Evolutionary conservation across 92 coral and sea anemone genomes (phyloP).

Genomic region (Phymanthus crucifer): DNA sequence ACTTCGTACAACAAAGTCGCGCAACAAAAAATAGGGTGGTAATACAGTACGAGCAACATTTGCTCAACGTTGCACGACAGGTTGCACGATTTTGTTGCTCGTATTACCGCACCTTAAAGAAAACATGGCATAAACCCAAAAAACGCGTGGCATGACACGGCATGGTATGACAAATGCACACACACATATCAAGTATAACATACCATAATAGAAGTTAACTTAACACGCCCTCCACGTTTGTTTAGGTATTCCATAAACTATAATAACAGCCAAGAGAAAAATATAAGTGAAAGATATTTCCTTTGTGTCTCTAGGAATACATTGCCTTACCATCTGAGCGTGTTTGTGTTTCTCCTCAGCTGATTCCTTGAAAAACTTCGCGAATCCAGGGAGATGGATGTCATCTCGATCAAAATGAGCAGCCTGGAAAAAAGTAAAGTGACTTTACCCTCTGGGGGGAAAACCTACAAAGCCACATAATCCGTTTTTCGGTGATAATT

Average conservation of each 20-base stretch:
- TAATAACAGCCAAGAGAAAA: neutral
- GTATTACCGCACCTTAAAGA: no score
- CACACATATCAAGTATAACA: slow-evolving; percentile 24
- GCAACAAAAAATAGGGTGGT: no score
- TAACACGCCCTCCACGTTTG: slow-evolving; percentile 82
- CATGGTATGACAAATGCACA: neutral
- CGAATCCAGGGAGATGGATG: slow-evolving; percentile 75
- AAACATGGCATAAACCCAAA: no score
- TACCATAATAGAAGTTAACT: slow-evolving; percentile 58
- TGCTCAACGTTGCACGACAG: no score
- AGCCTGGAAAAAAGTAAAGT: slow-evolving; percentile 53
- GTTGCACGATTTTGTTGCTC: no score
- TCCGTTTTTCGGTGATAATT: no score
- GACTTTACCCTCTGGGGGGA: no score
- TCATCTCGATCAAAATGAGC: slow-evolving; percentile 85
- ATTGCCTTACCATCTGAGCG: slow-evolving; percentile 64
- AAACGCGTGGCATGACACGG: neutral
- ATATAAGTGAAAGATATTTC: no score
- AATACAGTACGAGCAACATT: no score
- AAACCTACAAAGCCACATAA: no score
- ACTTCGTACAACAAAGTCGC: no score
- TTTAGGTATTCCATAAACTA: slow-evolving; percentile 89
- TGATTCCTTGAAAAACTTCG: slow-evolving; percentile 81
- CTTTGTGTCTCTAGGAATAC: no score
- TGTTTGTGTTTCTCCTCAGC: slow-evolving; percentile 89